phyloP scores from a whole-genome alignment of 2,888 invertebrate species.

The Mylabris sibirica region DNA sequence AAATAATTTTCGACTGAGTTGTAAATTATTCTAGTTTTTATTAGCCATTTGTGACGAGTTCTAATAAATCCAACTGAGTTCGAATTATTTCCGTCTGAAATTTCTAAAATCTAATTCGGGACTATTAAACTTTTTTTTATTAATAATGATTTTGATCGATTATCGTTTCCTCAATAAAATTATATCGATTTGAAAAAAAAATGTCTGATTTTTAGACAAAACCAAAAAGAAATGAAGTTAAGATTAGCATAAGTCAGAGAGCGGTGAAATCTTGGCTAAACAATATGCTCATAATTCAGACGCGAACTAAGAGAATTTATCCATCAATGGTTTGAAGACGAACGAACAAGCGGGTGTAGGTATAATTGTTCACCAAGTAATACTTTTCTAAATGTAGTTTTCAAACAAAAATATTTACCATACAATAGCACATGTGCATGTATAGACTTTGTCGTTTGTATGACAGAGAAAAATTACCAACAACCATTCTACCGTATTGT shows the following conservation, averaged over 20 bases:
- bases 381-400: slow-evolving; percentile 12
- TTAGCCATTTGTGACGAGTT: not conserved
- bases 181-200: not conserved
- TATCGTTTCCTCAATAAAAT: not conserved
- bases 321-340: slow-evolving; percentile 3
- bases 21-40: slow-evolving; percentile 3
- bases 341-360: slow-evolving; percentile 8
- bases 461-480: slow-evolving; percentile 12
- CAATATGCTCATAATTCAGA: not conserved
- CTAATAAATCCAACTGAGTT: not conserved
- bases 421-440: slow-evolving; percentile 6
- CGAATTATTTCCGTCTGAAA: not conserved
- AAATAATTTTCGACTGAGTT: not conserved
- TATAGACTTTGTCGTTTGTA: slow-evolving; percentile 8
- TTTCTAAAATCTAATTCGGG: not conserved
- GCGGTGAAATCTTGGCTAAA: not conserved
- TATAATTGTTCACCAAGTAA: slow-evolving; percentile 7
- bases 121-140: not conserved
- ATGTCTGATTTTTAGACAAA: not conserved
- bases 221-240: not conserved
- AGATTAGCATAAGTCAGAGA: not conserved
- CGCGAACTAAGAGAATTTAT: slow-evolving; percentile 9
- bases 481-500: slow-evolving; percentile 5
- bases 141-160: not conserved
- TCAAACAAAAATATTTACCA: slow-evolving; percentile 13